These are phyloP conservation scores for Bergia puertoricense DNA, from an alignment of 92 coral and sea anemone genomes.

Conservation along the genomic window DNA sequence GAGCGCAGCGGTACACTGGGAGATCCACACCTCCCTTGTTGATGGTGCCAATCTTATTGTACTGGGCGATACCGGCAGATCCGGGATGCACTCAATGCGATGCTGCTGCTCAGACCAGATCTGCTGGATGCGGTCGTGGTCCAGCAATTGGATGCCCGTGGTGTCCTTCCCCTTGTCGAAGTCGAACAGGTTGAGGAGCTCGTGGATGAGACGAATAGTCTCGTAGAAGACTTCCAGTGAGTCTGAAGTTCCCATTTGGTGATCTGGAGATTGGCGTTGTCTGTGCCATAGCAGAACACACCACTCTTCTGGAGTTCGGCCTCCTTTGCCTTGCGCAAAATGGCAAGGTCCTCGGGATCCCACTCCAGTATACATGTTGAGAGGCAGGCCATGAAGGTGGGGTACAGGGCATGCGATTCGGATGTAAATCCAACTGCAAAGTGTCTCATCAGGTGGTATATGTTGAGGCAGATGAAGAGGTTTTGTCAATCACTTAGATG, in stretches of 20 bases:
- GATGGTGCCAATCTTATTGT: conserved; percentile 3
- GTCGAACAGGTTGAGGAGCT: conserved; percentile 19
- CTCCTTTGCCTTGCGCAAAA: conserved; percentile 39
- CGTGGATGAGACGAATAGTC: neutral
- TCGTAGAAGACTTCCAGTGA: conserved; percentile 10
- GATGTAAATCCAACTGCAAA: conserved; percentile 37
- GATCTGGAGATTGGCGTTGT: conserved; percentile 26
- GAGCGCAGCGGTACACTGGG: too few species aligned
- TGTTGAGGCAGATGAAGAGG: conserved; percentile 48
- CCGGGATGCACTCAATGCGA: conserved; percentile 48
- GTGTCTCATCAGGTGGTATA: conserved; percentile 55
- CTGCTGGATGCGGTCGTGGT: conserved; percentile 39
- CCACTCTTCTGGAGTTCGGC: conserved; percentile 42
- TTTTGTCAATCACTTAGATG: conserved; percentile 26
- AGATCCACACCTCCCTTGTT: too few species aligned
- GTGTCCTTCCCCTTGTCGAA: conserved; percentile 39
- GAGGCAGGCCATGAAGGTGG: conserved; percentile 49
- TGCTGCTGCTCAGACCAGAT: conserved; percentile 42
- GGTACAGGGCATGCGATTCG: conserved; percentile 58
- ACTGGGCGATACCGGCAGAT: conserved; percentile 36
- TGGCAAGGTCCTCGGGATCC: conserved; percentile 34
- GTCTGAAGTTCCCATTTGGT: conserved; percentile 30
- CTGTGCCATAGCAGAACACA: neutral
- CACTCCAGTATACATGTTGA: conserved; percentile 51
- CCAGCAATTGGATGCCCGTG: conserved; percentile 40